These are phyloP conservation scores for Epicampocera succincta DNA, from an alignment of 2,888 invertebrate species.

Conservation along the genomic window DNA sequence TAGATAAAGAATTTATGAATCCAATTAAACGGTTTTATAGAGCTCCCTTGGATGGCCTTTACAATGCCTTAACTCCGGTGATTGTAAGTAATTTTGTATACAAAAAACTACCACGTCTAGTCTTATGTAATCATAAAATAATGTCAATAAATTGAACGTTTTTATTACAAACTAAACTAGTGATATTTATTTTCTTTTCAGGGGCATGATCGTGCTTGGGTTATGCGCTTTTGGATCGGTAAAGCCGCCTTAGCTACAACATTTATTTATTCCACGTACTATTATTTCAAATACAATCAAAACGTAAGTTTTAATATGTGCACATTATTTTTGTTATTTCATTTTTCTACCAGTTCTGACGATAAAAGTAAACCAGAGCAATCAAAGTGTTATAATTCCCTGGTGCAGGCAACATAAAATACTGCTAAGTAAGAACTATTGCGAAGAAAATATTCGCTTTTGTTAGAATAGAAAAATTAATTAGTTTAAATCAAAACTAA, in stretches of 20 bases:
- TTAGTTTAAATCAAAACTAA: no score
- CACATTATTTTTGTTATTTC: no score
- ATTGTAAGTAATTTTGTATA: conserved; percentile 82
- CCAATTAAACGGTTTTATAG: conserved; percentile 89
- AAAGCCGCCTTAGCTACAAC: conserved; percentile 83
- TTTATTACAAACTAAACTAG: not conserved
- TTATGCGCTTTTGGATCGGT: conserved; percentile 85
- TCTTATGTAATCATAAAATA: conserved; percentile 66
- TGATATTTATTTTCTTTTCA: conserved; percentile 74
- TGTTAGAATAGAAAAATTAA: no score
- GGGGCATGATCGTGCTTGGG: conserved; percentile 84
- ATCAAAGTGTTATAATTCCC: no score
- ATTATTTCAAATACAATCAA: conserved; percentile 91
- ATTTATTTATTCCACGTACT: conserved; percentile 84
- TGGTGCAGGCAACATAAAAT: no score
- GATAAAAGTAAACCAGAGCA: no score
- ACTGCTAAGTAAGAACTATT: no score
- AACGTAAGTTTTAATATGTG: conserved; percentile 84
- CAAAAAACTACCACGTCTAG: not conserved
- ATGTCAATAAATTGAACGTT: not conserved
- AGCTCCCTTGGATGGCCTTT: conserved; percentile 87
- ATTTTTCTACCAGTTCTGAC: no score
- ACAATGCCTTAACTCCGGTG: conserved; percentile 83
- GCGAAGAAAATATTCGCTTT: no score
- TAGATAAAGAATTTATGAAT: conserved; percentile 87